A percentile compares a stretch with the other conserved stretches of the same genome.
Conservation (phyloP, 2,797 vertebrate species). For the Triplophysa yarkandensis region DNA sequence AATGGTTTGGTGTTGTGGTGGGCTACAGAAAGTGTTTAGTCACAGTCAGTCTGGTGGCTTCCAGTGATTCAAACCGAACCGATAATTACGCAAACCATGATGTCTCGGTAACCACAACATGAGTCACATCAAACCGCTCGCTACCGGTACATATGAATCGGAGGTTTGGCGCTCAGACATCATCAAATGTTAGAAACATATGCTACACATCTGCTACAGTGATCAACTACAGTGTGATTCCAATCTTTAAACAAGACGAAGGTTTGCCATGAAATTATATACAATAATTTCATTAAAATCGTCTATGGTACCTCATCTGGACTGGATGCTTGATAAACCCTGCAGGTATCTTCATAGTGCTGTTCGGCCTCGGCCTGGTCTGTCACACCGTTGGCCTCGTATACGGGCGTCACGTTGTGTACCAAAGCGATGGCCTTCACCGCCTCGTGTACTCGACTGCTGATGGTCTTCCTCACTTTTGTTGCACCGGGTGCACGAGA, state of each 20-base stretch:
- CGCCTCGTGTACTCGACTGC: conserved; percentile 93
- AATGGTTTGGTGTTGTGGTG: neutral
- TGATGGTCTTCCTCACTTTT: conserved; percentile 95
- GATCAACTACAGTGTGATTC: conserved; percentile 4
- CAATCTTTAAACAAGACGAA: neutral
- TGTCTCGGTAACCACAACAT: conserved; percentile 26
- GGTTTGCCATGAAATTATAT: too few species aligned
- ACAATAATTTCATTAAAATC: too few species aligned
- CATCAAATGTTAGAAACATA: neutral
- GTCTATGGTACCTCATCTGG: conserved; percentile 91
- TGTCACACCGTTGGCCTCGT: conserved; percentile 92
- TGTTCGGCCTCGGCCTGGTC: conserved; percentile 97
- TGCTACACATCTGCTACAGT: conserved; percentile 26
- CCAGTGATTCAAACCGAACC: conserved; percentile 17
- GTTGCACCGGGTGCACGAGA: conserved; percentile 85
- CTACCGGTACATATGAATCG: conserved; percentile 33
- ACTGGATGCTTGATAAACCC: conserved; percentile 97
- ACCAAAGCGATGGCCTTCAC: conserved; percentile 96
- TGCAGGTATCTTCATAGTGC: conserved; percentile 94
- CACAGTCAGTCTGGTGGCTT: conserved; percentile 31
- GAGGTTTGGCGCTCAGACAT: conserved; percentile 32
- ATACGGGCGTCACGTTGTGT: conserved; percentile 95
- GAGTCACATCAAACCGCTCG: conserved; percentile 48
- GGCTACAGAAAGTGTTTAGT: conserved; percentile 25
- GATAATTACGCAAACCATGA: conserved; percentile 7